Evolutionary conservation across 2,113 vertebrate genomes (phyloP).

Genomic region (Oreocharis arfaki): DNA sequence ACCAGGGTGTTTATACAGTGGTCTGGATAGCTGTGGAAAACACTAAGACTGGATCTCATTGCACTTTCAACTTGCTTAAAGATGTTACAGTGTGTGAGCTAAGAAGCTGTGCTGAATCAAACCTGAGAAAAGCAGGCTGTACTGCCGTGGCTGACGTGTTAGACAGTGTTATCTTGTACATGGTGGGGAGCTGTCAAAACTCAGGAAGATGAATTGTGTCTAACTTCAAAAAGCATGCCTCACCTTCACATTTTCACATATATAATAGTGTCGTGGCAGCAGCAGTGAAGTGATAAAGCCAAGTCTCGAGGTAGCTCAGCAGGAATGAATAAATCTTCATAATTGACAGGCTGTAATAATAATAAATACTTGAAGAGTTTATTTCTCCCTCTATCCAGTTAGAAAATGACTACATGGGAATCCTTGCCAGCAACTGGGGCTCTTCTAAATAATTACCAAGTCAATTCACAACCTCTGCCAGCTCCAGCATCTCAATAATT

Average conservation of each 20-base stretch:
- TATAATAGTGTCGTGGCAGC: background rate
- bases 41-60: background rate
- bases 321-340: conserved; percentile 36
- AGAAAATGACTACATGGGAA: conserved; percentile 14
- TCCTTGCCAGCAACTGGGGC: background rate
- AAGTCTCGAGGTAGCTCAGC: background rate
- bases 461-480: conserved; percentile 17
- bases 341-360: conserved; percentile 30
- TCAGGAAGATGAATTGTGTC: background rate
- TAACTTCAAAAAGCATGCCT: background rate
- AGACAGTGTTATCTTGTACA: background rate
- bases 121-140: background rate
- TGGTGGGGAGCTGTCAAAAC: background rate
- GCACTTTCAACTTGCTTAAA: background rate
- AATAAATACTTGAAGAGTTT: conserved; percentile 47
- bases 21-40: background rate
- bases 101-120: background rate
- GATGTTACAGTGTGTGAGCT: background rate
- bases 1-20: background rate
- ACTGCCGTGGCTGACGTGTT: background rate
- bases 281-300: conserved; percentile 26
- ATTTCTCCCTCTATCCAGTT: conserved; percentile 37
- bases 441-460: conserved; percentile 33
- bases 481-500: conserved; percentile 41
- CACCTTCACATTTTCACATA: background rate